phyloP scores from a whole-genome alignment of 2,888 invertebrate genomes.

The Cistogaster globosa region DNA sequence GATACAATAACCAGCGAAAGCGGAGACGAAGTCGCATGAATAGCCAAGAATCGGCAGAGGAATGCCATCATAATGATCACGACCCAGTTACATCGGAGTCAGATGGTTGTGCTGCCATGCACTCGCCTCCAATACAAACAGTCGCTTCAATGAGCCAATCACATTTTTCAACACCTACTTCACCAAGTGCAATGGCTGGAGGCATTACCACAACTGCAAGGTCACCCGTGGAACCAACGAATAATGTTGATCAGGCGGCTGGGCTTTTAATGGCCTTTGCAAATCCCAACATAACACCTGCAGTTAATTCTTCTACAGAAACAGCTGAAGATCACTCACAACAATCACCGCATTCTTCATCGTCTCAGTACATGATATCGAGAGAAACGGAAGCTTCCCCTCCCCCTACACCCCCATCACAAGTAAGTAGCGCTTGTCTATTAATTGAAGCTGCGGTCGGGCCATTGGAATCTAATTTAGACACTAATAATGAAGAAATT shows the following conservation, averaged over 20 bases:
- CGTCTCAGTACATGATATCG: conserved; percentile 66
- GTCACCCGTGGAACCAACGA: conserved; percentile 46
- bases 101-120: conserved; percentile 83
- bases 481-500: conserved; percentile 46
- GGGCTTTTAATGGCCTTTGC: conserved; percentile 86
- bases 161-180: conserved; percentile 28
- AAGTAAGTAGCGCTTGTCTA: conserved; percentile 90
- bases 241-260: conserved; percentile 84
- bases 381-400: conserved; percentile 73
- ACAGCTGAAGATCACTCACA: conserved; percentile 31
- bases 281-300: conserved; percentile 52
- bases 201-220: background rate
- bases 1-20: conserved; percentile 82
- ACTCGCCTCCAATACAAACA: conserved; percentile 83
- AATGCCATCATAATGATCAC: conserved; percentile 71
- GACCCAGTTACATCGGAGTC: conserved; percentile 92
- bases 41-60: conserved; percentile 82
- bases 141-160: conserved; percentile 58
- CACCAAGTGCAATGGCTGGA: conserved; percentile 6
- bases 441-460: conserved; percentile 93
- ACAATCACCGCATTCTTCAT: conserved; percentile 71
- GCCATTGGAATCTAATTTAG: conserved; percentile 85
- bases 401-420: conserved; percentile 76
- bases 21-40: conserved; percentile 87
- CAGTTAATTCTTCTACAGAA: background rate